Evolutionary conservation across 2,113 vertebrate genomes (phyloP).

Genomic region (Ramphastos sulfuratus): DNA sequence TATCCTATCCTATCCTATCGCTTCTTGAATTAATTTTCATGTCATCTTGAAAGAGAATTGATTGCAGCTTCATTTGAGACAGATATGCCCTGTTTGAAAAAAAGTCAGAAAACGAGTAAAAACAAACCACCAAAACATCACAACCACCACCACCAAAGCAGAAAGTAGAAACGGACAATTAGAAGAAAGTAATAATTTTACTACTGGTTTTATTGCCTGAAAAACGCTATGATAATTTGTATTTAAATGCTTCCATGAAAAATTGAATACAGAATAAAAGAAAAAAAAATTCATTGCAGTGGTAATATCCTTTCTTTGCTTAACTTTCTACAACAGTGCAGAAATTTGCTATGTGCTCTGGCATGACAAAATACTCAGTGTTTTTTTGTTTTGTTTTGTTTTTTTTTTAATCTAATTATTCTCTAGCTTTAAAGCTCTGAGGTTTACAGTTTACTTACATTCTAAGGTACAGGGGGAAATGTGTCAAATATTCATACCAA

Average conservation of each 20-base stretch:
- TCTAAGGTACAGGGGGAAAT: background rate
- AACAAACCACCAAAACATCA: too few species aligned
- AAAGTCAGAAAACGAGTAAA: background rate
- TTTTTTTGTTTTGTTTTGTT: too few species aligned
- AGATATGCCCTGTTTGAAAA: background rate
- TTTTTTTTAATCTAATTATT: background rate
- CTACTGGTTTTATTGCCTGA: background rate
- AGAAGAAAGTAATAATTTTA: conserved; percentile 10
- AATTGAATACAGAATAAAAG: conserved; percentile 5
- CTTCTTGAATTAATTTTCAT: background rate
- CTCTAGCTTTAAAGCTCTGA: background rate
- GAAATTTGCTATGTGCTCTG: background rate
- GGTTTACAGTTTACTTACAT: background rate
- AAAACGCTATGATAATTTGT: background rate
- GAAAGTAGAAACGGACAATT: background rate
- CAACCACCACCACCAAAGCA: background rate
- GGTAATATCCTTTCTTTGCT: background rate
- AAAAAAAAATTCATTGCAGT: background rate
- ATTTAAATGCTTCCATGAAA: background rate
- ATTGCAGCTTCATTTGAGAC: background rate
- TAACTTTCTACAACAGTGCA: background rate
- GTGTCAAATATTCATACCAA: background rate
- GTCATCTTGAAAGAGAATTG: background rate
- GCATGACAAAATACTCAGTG: background rate
- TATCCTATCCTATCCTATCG: background rate